Evolutionary conservation across 2,797 vertebrate species (phyloP), one percentile per base, ranked within the genome.

Genomic region (Gallinago solitaria): DNA sequence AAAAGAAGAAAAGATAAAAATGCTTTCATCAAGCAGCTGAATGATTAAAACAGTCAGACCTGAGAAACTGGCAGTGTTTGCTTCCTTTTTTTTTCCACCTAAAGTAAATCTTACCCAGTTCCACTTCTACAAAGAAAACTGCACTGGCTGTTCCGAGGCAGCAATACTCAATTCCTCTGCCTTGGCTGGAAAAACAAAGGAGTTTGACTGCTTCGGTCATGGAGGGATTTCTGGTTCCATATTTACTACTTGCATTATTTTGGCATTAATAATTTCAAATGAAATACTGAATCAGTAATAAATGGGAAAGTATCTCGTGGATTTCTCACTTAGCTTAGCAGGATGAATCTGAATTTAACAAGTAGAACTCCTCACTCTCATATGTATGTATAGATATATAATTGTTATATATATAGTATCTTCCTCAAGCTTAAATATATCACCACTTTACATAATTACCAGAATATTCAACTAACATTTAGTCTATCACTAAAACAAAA

Each of bases 401-500:
- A 35, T 27, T 90, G 28, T 63, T 86, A 47, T 70, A 89, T 51
- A 71, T 69, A 77, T 74, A 93, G 53, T 30, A 77, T 23, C 83
- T 93, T 93, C 57, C 86, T 74, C 43, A 48, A 78, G 69, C 21
- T 81, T 92, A 92, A 95, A 86, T 85, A 63, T 74, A 77, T 73
- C 63, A 39, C 24, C 51, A 88, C 56, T 88, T 94, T 76, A 57
- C 50, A 56, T 89, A 94, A 95, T 94, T 91, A 82, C 59, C 21
- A 35, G 81, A 76, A 85, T 56, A 95, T 63, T 47, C 43, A 67
- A 65, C 47, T 93, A 91, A 56, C 50, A 59, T 92, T 92, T 84
- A 95, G 35, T 35, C 81, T 89, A 19, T 71, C 74, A 71, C 50
- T 64, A 61, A 39, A 76, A 73, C 14, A 41, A 90, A 93, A 88